Base-by-base conservation (phyloP, 2,113 vertebrate species). In the Neogobius melanostomus region DNA sequence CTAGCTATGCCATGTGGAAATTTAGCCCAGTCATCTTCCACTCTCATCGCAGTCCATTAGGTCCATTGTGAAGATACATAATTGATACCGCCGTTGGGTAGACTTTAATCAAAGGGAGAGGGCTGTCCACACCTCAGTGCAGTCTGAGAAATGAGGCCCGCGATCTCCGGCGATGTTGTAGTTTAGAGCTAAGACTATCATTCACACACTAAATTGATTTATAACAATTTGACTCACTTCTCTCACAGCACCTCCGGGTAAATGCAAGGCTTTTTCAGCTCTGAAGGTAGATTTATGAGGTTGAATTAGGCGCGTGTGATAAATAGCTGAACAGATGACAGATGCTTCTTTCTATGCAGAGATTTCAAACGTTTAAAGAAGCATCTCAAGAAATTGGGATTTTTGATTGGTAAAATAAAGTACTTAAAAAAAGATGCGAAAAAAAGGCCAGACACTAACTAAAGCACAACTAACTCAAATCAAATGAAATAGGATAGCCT, bases 11-110 rank as follows among this genome's bases (percentile, higher is more conserved):
- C 87, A 89, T 85, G 77, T 88, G 84, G 79, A 90, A 89, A 89
- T 90, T 85, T 87, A 88, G 90, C 89, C 81, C 84, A 88, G 88
- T 90, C 88, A 89, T 91, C 83, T 83, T 87, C 88, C 80, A 71
- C 84, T 83, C 81, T 87, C 86, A 88, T 88, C 88, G 77, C 85
- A 85, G 89, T 84, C 90, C 88, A 91, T 91, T 90, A 90, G 79
- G 84, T 90, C 85, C 84, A 87, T 91, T 90, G 89, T 90, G 81
- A 85, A 84, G 85, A 91, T 90, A 82, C 88, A 91, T 91, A 90
- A 89, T 91, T 90, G 87, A 90, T 90, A 88, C 82, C 68, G 89
- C 90, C 90, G 85, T 88, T 90, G 89, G 88, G 87, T 87, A 86
- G 88, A 83, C 82, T 88, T 91, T 89, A 90, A 90, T 91, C 88